Evolutionary conservation across 2,888 invertebrate genomes (phyloP).

Genomic region (Pseudolycoriella hygida): DNA sequence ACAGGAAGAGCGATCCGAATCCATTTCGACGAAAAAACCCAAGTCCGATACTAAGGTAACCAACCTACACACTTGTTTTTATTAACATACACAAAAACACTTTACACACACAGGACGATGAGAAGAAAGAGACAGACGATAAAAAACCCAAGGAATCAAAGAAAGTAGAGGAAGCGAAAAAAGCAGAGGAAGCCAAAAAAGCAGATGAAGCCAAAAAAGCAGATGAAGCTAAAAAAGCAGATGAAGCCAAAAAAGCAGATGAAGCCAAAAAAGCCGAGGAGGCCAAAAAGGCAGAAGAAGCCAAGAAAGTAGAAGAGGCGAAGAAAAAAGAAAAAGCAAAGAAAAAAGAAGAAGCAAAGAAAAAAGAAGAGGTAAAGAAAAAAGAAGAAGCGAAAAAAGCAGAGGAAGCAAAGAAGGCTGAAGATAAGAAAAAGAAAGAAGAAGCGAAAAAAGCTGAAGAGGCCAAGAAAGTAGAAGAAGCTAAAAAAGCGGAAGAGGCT

Average conservation of each 20-base stretch:
- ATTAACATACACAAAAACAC: constrained; percentile 13
- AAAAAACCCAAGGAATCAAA: constrained; percentile 6
- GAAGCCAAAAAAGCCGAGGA: constrained; percentile 23
- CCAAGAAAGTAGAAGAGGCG: constrained; percentile 9
- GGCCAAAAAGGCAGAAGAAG: constrained; percentile 11
- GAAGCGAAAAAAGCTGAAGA: constrained; percentile 30
- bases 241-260: constrained; percentile 17
- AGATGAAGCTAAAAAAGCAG: constrained; percentile 15
- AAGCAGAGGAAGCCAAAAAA: constrained; percentile 19
- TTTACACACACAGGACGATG: constrained; percentile 33
- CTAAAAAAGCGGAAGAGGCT: constrained; percentile 14
- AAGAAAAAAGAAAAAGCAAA: constrained; percentile 22
- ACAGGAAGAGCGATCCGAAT: not conserved
- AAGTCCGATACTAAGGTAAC: not conserved
- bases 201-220: constrained; percentile 6
- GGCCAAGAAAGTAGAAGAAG: constrained; percentile 11
- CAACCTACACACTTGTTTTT: not conserved
- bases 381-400: constrained; percentile 31
- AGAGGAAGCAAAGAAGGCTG: constrained; percentile 26
- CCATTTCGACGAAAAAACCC: not conserved
- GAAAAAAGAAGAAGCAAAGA: constrained; percentile 23
- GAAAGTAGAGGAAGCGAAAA: constrained; percentile 18
- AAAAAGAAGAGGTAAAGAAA: constrained; percentile 19
- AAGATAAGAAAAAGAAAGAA: constrained; percentile 32
- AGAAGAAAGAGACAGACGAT: constrained; percentile 26